These are phyloP conservation scores for Stictocephala bisonia DNA, from an alignment of 2,888 invertebrate genomes.

Conservation along the genomic window DNA sequence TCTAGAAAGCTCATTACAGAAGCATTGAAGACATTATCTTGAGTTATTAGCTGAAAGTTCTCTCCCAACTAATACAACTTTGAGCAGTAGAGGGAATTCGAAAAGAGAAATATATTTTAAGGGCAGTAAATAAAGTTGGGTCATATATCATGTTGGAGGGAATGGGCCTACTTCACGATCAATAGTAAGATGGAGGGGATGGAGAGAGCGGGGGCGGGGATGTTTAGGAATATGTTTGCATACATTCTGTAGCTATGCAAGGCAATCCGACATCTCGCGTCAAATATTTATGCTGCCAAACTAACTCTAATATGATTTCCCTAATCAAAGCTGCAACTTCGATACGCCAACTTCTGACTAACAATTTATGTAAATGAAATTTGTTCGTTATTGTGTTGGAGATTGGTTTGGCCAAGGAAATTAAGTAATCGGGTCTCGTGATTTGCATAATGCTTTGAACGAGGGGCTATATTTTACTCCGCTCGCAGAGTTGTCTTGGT, in stretches of 20 bases:
- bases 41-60: slow-evolving; percentile 31
- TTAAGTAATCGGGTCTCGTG: too few species aligned
- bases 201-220: neutral
- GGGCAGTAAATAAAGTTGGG: slow-evolving; percentile 41
- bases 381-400: too few species aligned
- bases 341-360: too few species aligned
- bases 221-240: slow-evolving; percentile 28
- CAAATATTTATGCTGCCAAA: too few species aligned
- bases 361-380: too few species aligned
- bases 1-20: slow-evolving; percentile 27
- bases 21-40: slow-evolving; percentile 33
- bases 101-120: slow-evolving; percentile 30
- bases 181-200: slow-evolving; percentile 17
- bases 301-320: too few species aligned
- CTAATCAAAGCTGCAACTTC: too few species aligned
- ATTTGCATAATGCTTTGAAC: too few species aligned
- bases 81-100: slow-evolving; percentile 8
- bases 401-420: too few species aligned
- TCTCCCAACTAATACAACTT: slow-evolving; percentile 35
- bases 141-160: slow-evolving; percentile 37
- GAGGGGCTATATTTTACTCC: too few species aligned
- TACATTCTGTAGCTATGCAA: neutral
- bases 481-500: too few species aligned
- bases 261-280: too few species aligned
- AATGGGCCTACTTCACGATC: slow-evolving; percentile 18